These are phyloP conservation scores for Coturnix japonica DNA, from an alignment of 2,113 vertebrate species.

Conservation along the genomic window DNA sequence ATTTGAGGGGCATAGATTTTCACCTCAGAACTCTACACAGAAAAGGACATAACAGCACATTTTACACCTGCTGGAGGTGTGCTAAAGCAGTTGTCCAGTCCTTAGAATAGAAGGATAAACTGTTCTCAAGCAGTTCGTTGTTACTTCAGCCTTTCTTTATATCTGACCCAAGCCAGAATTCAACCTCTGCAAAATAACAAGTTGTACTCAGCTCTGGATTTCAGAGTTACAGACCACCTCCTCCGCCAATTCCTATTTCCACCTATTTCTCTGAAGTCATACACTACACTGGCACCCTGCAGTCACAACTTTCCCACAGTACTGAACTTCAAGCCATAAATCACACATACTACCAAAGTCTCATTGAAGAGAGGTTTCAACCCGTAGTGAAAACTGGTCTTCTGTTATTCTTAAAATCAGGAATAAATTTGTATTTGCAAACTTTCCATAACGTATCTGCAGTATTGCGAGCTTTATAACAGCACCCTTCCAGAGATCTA, in stretches of 20 bases:
- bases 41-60: not conserved
- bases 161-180: not conserved
- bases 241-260: not conserved
- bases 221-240: not conserved
- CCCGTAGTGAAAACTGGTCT: not conserved
- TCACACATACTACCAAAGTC: not conserved
- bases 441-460: not conserved
- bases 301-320: not conserved
- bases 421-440: not conserved
- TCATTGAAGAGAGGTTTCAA: not conserved
- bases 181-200: not conserved
- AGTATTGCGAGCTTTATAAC: not conserved
- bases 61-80: not conserved
- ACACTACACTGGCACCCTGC: fast-evolving
- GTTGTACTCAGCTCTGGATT: not conserved
- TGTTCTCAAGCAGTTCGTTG: not conserved
- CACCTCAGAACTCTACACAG: not conserved
- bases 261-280: not conserved
- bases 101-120: not conserved
- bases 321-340: not conserved
- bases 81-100: not conserved
- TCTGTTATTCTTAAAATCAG: not conserved
- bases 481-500: not conserved
- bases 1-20: not conserved
- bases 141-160: not conserved